phyloP scores from a whole-genome alignment of 2,888 invertebrate genomes.

The Lochmaea capreae region DNA sequence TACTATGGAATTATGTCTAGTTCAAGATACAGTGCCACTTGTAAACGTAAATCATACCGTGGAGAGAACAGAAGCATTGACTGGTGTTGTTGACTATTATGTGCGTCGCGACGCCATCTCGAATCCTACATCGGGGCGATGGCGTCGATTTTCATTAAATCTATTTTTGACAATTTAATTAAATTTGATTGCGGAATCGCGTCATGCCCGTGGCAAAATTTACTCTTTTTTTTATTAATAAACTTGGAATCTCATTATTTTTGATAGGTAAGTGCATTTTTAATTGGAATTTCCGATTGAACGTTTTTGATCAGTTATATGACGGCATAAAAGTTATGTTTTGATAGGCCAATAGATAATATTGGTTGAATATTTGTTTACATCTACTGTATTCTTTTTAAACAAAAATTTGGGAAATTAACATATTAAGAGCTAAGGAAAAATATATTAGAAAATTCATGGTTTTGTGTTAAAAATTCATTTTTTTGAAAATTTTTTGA shows the following conservation, averaged over 20 bases:
- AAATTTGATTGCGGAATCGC: slow-evolving; percentile 16
- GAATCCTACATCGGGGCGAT: neutral
- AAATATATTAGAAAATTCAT: too few relatives aligned
- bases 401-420: too few relatives aligned
- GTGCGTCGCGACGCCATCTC: neutral
- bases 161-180: slow-evolving; percentile 30
- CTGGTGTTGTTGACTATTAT: neutral
- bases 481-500: too few relatives aligned
- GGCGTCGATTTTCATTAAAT: slow-evolving; percentile 20
- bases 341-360: neutral
- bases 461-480: too few relatives aligned
- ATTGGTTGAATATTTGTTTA: too few relatives aligned
- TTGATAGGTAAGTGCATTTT: neutral
- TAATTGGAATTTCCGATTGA: neutral
- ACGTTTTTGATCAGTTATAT: neutral
- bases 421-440: too few relatives aligned
- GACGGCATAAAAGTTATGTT: neutral
- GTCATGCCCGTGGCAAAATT: slow-evolving; percentile 11
- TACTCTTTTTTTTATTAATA: slow-evolving; percentile 3
- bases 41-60: neutral
- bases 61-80: neutral
- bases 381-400: too few relatives aligned
- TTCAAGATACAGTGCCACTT: neutral
- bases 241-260: neutral
- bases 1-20: neutral